Evolutionary conservation across 2,113 vertebrate genomes (phyloP), one percentile per base, ranked within the genome.

Genomic region (Jaculus jaculus): DNA sequence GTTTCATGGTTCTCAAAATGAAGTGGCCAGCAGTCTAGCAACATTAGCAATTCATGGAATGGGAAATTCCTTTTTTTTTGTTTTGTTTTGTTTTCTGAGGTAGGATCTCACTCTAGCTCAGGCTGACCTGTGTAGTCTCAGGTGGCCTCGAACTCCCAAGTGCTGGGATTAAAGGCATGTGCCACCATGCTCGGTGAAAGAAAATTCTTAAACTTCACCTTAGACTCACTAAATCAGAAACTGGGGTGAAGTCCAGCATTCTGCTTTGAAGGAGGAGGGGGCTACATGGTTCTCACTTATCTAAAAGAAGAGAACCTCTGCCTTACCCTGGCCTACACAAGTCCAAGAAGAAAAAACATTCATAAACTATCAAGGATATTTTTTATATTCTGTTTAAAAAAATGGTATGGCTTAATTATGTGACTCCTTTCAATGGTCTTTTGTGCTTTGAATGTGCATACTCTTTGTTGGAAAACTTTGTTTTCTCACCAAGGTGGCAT

Each of bases 1-100:
- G n/a, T 90, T 20, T 77, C 78, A 13, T 92, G 39, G 18, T 51
- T 89, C 47, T 87, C 51, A 89, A 68, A 91, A 37, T 78, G 10
- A 3, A 88, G 32, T 78, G 3, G 18, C 26, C n/a, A n/a, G n/a
- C 16, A 65, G 37, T 51, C 17, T 61, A 79, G 21, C 54, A 77
- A 37, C 63, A 73, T 42, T 87, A 72, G n/a, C 21, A 85, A 87
- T 17, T 61, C 60, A 34, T 89, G 32, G 68, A 84, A 83, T 28
- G n/a, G n/a, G n/a, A n/a, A n/a, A n/a, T n/a, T n/a, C n/a, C n/a
- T n/a, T n/a, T n/a, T n/a, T n/a, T n/a, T n/a, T n/a, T n/a, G n/a
- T n/a, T n/a, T n/a, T n/a, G n/a, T n/a, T n/a, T n/a, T n/a, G n/a
- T n/a, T n/a, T n/a, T n/a, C n/a, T n/a, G n/a, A n/a, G n/a, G n/a